These are phyloP conservation scores for Anaspis maculata DNA, from an alignment of 2,888 invertebrate species.

Conservation along the genomic window DNA sequence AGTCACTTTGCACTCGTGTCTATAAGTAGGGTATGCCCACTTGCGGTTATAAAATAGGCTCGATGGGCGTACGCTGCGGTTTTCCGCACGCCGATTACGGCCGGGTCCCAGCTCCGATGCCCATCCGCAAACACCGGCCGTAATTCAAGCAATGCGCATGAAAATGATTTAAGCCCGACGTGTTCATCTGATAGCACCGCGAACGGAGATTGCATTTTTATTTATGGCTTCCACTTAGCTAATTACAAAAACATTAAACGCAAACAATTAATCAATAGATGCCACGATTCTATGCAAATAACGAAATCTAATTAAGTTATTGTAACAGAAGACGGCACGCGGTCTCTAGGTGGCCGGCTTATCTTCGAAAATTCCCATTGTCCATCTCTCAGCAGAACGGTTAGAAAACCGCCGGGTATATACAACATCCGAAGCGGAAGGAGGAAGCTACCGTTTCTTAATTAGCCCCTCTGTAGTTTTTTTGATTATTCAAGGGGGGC, in stretches of 20 bases:
- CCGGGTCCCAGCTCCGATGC: no score
- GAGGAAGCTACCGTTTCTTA: not conserved
- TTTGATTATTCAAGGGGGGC: no score
- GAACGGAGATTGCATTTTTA: conserved; percentile 21
- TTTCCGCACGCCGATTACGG: no score
- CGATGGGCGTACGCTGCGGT: no score
- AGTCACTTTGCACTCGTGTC: no score
- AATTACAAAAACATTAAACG: conserved; percentile 24
- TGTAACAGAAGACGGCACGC: conserved; percentile 13
- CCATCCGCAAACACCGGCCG: no score
- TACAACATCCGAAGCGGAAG: not conserved
- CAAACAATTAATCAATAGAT: conserved; percentile 22
- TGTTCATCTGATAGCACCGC: conserved; percentile 22
- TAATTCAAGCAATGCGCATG: conserved; percentile 5
- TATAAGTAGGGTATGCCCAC: no score
- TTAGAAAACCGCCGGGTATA: no score
- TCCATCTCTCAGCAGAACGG: not conserved
- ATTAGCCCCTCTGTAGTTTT: no score
- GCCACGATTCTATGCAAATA: conserved; percentile 18
- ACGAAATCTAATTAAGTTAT: conserved; percentile 19
- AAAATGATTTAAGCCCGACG: conserved; percentile 12
- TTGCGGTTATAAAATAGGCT: no score
- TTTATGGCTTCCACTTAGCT: conserved; percentile 24
- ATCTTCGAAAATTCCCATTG: not conserved
- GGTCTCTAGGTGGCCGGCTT: conserved; percentile 8